Conservation (phyloP, 2,888 invertebrate species). For the Morpho achilles region DNA sequence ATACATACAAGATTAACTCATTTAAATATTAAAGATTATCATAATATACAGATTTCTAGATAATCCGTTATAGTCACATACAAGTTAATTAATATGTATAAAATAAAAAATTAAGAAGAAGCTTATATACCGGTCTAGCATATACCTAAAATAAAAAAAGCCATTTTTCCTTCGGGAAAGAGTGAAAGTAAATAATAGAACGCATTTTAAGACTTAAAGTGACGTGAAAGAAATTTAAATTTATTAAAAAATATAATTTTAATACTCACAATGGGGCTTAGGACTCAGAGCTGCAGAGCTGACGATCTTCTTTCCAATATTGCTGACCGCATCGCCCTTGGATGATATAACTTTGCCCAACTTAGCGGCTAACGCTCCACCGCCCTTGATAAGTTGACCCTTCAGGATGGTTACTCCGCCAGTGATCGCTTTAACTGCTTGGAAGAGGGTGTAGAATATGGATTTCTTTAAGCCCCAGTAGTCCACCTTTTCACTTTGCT, state of each 20-base stretch:
- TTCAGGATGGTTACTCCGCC: slow-evolving; percentile 93
- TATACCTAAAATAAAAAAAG: not conserved
- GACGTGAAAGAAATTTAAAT: too few species aligned
- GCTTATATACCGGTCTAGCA: not conserved
- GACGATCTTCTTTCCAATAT: slow-evolving; percentile 88
- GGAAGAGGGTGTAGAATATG: slow-evolving; percentile 88
- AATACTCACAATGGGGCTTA: slow-evolving; percentile 55
- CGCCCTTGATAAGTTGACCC: slow-evolving; percentile 91
- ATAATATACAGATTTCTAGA: too few species aligned
- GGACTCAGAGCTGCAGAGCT: slow-evolving; percentile 84
- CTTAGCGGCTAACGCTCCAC: slow-evolving; percentile 79
- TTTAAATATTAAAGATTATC: too few species aligned
- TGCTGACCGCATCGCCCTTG: slow-evolving; percentile 89
- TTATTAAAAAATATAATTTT: not conserved
- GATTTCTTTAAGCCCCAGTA: slow-evolving; percentile 90
- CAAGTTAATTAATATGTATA: too few species aligned
- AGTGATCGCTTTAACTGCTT: slow-evolving; percentile 93
- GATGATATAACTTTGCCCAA: slow-evolving; percentile 81
- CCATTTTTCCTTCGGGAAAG: too few species aligned
- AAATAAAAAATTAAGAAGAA: too few species aligned
- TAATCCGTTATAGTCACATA: too few species aligned
- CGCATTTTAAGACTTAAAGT: too few species aligned
- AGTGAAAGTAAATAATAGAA: too few species aligned
- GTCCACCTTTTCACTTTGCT: slow-evolving; percentile 75
- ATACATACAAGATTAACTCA: too few species aligned